Evolutionary conservation across 64 coral and sea anemone genomes (phyloP).

Genomic region (Montipora capricornis): DNA sequence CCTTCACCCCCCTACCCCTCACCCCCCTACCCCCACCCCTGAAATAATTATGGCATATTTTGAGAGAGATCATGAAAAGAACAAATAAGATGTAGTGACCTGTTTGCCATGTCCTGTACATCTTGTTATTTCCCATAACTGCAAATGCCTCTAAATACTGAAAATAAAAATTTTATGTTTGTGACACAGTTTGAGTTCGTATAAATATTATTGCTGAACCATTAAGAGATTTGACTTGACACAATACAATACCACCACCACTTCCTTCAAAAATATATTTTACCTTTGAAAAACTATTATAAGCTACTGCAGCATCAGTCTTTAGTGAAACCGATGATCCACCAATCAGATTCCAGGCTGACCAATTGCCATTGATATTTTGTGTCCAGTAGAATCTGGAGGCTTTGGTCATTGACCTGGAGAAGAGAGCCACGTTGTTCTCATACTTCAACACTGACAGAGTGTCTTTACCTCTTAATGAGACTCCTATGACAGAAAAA

Average conservation of each 20-base stretch:
- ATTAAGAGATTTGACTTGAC: too few species aligned
- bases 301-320: conserved; percentile 87
- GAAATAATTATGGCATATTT: too few species aligned
- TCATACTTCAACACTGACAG: conserved; percentile 76
- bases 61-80: too few species aligned
- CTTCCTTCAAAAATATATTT: too few species aligned
- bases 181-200: background rate
- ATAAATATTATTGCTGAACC: too few species aligned
- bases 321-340: conserved; percentile 78
- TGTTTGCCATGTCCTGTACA: conserved; percentile 94
- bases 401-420: conserved; percentile 74
- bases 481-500: conserved; percentile 30
- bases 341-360: conserved; percentile 88
- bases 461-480: conserved; percentile 75
- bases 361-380: conserved; percentile 78
- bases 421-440: conserved; percentile 77
- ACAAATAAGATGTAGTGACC: background rate
- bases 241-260: too few species aligned
- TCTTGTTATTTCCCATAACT: conserved; percentile 84
- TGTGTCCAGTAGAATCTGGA: conserved; percentile 88
- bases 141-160: conserved; percentile 97
- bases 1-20: too few species aligned
- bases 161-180: background rate
- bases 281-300: conserved; percentile 92
- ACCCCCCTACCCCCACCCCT: too few species aligned